These are phyloP conservation scores for Pherbina coryleti DNA, from an alignment of 2,888 invertebrate genomes.

Conservation along the genomic window DNA sequence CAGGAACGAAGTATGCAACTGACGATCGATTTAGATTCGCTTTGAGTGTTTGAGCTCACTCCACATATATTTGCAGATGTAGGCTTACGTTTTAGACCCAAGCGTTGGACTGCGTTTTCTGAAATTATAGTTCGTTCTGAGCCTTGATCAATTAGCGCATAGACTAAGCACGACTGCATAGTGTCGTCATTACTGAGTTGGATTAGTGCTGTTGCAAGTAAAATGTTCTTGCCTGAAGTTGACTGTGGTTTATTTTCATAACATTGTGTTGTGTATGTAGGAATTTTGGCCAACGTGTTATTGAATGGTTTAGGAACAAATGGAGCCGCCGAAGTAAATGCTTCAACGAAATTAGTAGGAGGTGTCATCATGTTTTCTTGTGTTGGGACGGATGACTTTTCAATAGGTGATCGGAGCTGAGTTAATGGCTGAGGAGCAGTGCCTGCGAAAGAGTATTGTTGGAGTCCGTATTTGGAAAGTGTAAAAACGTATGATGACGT, in stretches of 20 bases:
- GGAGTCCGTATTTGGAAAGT: too few species aligned
- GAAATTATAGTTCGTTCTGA: slow-evolving; percentile 32
- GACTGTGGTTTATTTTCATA: too few species aligned
- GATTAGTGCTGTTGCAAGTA: slow-evolving; percentile 25
- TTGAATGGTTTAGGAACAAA: too few species aligned
- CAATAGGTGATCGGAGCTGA: not conserved
- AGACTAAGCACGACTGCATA: not conserved
- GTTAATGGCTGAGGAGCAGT: not conserved
- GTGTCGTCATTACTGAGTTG: slow-evolving; percentile 5
- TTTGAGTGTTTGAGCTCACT: not conserved
- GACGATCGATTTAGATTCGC: slow-evolving; percentile 15
- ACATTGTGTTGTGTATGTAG: too few species aligned
- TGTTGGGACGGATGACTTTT: too few species aligned
- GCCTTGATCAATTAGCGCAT: slow-evolving; percentile 34
- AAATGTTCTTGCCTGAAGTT: too few species aligned
- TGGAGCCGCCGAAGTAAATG: too few species aligned
- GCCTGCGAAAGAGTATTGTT: not conserved
- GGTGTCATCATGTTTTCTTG: too few species aligned
- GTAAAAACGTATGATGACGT: slow-evolving; percentile 9
- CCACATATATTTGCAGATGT: slow-evolving; percentile 26
- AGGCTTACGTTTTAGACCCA: slow-evolving; percentile 9
- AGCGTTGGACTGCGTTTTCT: slow-evolving; percentile 23
- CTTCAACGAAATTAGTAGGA: too few species aligned
- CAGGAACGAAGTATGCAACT: slow-evolving; percentile 17
- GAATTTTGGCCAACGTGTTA: too few species aligned